Evolutionary conservation across 2,113 vertebrate species (phyloP).

Genomic region (Sclerurus mexicanus): DNA sequence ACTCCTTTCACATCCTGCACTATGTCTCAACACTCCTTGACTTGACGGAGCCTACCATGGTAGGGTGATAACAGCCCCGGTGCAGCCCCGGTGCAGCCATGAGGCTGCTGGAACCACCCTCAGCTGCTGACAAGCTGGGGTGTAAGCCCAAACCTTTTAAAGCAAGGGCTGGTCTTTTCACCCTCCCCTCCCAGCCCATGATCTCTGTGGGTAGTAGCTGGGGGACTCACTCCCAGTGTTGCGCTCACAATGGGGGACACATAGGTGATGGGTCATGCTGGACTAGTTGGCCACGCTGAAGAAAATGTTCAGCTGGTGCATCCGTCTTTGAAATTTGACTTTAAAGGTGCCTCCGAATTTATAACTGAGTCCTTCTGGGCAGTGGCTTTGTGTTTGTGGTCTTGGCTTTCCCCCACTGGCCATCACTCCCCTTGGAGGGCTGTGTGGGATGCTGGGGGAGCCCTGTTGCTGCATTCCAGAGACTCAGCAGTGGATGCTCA

Average conservation of each 20-base stretch:
- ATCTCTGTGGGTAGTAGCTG: background rate
- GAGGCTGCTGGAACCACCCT: background rate
- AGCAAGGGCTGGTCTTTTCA: background rate
- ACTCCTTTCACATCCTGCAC: background rate
- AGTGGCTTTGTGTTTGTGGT: background rate
- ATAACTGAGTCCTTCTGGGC: background rate
- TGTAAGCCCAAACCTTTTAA: background rate
- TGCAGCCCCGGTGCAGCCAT: background rate
- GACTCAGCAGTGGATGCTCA: fast-evolving
- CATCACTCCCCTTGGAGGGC: fast-evolving
- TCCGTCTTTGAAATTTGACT: background rate
- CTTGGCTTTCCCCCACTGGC: fast-evolving
- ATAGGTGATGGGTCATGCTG: fast-evolving
- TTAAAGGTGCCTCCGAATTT: background rate
- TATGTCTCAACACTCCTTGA: background rate
- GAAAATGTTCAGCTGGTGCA: fast-evolving
- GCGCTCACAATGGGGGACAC: fast-evolving
- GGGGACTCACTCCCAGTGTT: fast-evolving
- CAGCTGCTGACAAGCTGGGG: background rate
- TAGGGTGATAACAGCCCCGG: background rate
- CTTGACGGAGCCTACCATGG: background rate
- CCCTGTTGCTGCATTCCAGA: background rate
- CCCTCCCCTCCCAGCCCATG: background rate
- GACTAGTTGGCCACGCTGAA: fast-evolving
- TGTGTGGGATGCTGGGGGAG: background rate